These are phyloP conservation scores for Conops quadrifasciatus DNA, from an alignment of 2,888 invertebrate genomes.

Conservation along the genomic window DNA sequence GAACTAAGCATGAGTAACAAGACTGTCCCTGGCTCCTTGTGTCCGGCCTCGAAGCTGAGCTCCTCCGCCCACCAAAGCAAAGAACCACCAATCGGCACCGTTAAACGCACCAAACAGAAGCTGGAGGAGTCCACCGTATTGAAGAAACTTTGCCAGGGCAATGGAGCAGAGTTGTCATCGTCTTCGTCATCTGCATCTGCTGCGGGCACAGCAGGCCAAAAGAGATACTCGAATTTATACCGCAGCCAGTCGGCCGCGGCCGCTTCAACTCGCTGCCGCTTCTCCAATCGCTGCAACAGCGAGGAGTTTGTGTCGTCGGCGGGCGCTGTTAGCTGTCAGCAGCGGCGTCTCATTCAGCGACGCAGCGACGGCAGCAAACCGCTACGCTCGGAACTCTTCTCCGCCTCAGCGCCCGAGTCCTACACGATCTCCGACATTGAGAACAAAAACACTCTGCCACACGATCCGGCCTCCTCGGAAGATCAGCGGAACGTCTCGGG, in stretches of 20 bases:
- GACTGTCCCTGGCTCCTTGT: conserved; percentile 41
- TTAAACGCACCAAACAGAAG: conserved; percentile 75
- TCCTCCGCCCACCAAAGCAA: conserved; percentile 31
- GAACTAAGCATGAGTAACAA: conserved; percentile 57
- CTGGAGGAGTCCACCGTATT: conserved; percentile 68
- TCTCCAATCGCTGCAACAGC: conserved; percentile 62
- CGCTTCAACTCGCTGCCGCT: conserved; percentile 55
- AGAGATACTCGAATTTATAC: conserved; percentile 54
- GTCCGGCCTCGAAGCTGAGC: conserved; percentile 28
- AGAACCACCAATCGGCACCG: conserved; percentile 68
- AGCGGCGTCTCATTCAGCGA: conserved; percentile 26
- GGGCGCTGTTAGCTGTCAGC: conserved; percentile 5
- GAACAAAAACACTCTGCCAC: conserved; percentile 48
- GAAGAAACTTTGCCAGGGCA: conserved; percentile 61
- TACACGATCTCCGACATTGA: conserved; percentile 59
- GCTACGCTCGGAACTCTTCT: conserved; percentile 60
- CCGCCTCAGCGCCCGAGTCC: conserved; percentile 71
- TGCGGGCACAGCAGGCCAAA: conserved; percentile 40
- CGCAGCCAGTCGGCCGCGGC: conserved; percentile 59
- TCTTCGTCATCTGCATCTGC: too few species aligned
- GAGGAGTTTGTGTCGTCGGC: conserved; percentile 58
- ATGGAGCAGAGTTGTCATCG: conserved; percentile 46
- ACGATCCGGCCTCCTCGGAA: conserved; percentile 43
- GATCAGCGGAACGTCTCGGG: conserved; percentile 69
- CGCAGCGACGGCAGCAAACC: conserved; percentile 46